Evolutionary conservation across 2,888 invertebrate species (phyloP).

Genomic region (Drosophila picticornis): DNA sequence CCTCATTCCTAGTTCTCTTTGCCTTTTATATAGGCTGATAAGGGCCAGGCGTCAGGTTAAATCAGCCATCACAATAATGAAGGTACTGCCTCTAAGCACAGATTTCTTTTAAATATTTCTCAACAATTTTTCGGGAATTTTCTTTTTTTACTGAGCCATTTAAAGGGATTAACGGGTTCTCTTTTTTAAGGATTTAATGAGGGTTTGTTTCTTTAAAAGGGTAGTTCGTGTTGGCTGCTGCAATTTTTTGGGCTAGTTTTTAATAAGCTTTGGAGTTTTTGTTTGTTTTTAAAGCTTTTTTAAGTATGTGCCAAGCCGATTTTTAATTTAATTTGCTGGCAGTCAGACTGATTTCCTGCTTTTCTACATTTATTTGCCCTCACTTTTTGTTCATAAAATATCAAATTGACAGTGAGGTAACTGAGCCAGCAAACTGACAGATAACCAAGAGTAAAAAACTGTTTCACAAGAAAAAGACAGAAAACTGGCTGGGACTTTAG

Average conservation of each 20-base stretch:
- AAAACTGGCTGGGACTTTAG: background rate
- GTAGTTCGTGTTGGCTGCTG: slow-evolving; percentile 39
- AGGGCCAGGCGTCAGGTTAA: slow-evolving; percentile 80
- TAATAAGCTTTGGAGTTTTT: slow-evolving; percentile 39
- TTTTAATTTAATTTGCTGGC: slow-evolving; percentile 65
- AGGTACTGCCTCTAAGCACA: slow-evolving; percentile 63
- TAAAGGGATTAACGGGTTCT: slow-evolving; percentile 68
- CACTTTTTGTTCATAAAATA: background rate
- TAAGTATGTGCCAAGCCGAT: slow-evolving; percentile 61
- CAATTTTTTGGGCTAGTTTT: slow-evolving; percentile 44
- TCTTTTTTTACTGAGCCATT: slow-evolving; percentile 52
- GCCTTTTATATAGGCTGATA: slow-evolving; percentile 64
- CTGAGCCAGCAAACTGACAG: background rate
- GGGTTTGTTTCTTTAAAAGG: slow-evolving; percentile 31
- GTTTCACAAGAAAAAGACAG: background rate
- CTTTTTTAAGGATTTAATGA: slow-evolving; percentile 57
- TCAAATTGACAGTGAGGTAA: background rate
- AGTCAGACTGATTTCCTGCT: slow-evolving; percentile 33
- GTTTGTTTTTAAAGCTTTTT: slow-evolving; percentile 17
- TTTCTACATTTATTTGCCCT: background rate
- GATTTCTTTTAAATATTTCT: slow-evolving; percentile 76
- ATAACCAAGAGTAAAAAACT: background rate
- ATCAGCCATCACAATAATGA: slow-evolving; percentile 83
- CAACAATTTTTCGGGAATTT: slow-evolving; percentile 61
- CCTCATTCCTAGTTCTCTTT: background rate